Evolutionary conservation across 2,797 vertebrate genomes (phyloP).

Genomic region (Eurystomus glaucurus): DNA sequence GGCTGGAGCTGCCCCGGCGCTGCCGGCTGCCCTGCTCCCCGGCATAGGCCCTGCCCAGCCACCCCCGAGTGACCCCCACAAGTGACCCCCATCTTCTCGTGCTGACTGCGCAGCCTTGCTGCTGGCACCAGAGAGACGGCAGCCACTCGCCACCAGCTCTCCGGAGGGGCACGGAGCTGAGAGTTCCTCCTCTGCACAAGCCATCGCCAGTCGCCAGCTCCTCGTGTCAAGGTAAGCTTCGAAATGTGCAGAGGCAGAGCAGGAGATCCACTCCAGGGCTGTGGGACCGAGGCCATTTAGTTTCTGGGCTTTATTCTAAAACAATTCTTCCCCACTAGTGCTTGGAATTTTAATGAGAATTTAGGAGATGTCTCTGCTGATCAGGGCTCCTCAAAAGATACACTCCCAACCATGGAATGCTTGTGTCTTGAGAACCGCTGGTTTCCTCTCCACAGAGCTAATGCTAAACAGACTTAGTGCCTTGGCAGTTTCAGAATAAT

Average conservation of each 20-base stretch:
- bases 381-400: accelerated
- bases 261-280: not conserved
- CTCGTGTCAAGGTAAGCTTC: accelerated
- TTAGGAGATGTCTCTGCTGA: not conserved
- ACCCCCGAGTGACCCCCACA: not conserved
- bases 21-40: accelerated
- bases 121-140: not conserved
- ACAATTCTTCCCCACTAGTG: accelerated
- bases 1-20: accelerated
- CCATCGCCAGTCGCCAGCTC: accelerated
- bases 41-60: too few species aligned
- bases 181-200: accelerated
- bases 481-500: not conserved
- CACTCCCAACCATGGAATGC: accelerated
- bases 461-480: not conserved
- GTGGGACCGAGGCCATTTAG: not conserved
- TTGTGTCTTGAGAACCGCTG: accelerated
- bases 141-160: accelerated
- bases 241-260: accelerated
- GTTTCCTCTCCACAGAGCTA: not conserved
- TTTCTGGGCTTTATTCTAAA: not conserved
- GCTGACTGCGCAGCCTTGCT: accelerated
- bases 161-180: accelerated
- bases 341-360: not conserved
- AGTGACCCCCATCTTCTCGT: not conserved